A percentile compares a stretch with the other conserved stretches of the same genome.
phyloP scores from a whole-genome alignment of 1,140 invertebrate genomes.

The Drosophila mayri region DNA sequence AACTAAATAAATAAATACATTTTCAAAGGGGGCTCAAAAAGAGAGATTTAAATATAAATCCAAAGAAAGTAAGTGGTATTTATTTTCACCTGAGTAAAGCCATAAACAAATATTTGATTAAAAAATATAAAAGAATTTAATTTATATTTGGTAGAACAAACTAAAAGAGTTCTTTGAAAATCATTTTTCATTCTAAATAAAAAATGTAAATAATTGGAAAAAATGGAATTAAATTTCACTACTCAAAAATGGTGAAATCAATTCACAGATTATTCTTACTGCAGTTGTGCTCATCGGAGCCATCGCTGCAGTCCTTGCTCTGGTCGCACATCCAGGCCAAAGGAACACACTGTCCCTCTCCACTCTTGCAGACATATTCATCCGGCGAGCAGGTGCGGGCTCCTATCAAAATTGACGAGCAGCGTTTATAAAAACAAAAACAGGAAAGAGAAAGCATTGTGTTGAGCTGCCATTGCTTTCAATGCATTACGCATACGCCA shows the following conservation, averaged over 20 bases:
- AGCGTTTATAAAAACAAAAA: conserved; percentile 23
- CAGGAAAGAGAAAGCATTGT: conserved; percentile 9
- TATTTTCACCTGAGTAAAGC: not conserved
- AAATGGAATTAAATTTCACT: not conserved
- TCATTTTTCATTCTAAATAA: not conserved
- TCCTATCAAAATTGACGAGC: conserved; percentile 86
- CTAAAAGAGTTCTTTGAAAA: not conserved
- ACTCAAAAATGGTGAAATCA: conserved; percentile 16
- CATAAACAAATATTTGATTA: not conserved
- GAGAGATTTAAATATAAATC: not conserved
- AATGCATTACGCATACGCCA: conserved; percentile 30
- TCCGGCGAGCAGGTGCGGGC: conserved; percentile 92
- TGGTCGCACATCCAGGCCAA: conserved; percentile 97
- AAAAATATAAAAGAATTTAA: not conserved
- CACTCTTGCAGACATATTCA: conserved; percentile 93
- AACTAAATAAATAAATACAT: conserved; percentile 16
- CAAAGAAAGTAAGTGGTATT: not conserved
- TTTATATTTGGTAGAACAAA: not conserved
- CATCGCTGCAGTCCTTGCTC: conserved; percentile 94
- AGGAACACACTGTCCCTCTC: conserved; percentile 93
- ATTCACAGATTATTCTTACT: conserved; percentile 89
- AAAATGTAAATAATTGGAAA: not conserved
- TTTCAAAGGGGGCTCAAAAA: not conserved
- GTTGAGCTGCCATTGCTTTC: conserved; percentile 21
- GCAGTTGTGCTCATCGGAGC: conserved; percentile 94